Base-by-base conservation (phyloP, 2,888 invertebrate species). In the Rhabditoides inermis region DNA sequence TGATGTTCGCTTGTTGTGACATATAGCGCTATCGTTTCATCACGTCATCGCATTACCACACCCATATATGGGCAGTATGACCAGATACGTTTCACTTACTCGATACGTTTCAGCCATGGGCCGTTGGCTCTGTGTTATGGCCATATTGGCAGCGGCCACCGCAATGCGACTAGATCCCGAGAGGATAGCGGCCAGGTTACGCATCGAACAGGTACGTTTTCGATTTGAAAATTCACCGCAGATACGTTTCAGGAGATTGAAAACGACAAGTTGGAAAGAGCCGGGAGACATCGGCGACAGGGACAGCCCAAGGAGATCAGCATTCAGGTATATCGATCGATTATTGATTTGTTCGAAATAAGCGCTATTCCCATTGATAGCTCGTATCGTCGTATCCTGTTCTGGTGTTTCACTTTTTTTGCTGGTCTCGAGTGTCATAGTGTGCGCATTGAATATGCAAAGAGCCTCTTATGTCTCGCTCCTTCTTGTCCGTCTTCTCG, bases 291-390 rank as follows among this genome's bases (percentile, higher is more conserved):
- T 39, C 53, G 65, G 28, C 55, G 70, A 32, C 71, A 72, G 45
- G 61, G 60, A 37, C 59, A 63, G 26, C 71, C 70, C 5, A 72
- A 73, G 46, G 73, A 73, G 53, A 68, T 72, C 44, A 72, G 65
- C 48, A 72, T 73, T 42, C 70, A 72, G 60, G 73, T 65, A 48
- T 28, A 56, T 45, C 26, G 5, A 18, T 46, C 20, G 44, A 2
- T 15, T 30, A 22, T 39, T n/a, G n/a, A 20, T 20, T 25, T 2
- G n/a, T 7, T 10, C 15, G 39, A n/a, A n/a, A n/a, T n/a, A n/a
- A n/a, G n/a, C n/a, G n/a, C n/a, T n/a, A n/a, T n/a, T n/a, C n/a
- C n/a, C n/a, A n/a, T n/a, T n/a, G n/a, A n/a, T n/a, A n/a, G n/a
- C n/a, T n/a, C n/a, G n/a, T n/a, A n/a, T n/a, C n/a, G n/a, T n/a